Conservation (phyloP, 1,140 invertebrate genomes). For the Cephus cinctus region DNA sequence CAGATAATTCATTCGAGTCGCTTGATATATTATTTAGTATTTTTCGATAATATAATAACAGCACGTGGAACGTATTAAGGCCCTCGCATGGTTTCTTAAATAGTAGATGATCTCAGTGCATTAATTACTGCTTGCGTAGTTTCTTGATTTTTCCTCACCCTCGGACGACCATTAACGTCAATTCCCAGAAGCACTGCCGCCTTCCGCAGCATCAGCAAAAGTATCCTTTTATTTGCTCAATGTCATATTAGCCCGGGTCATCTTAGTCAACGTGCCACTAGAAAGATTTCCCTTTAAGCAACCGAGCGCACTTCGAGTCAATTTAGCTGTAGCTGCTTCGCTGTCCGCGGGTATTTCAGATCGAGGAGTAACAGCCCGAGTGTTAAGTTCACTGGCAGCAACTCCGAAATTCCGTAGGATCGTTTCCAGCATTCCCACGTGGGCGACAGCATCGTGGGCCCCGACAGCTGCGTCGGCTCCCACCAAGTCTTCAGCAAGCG, state of each 20-base stretch:
- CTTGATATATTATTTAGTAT: too few species aligned
- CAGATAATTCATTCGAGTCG: too few species aligned
- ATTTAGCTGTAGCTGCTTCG: background rate
- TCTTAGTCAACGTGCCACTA: background rate
- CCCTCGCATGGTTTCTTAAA: too few species aligned
- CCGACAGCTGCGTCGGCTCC: background rate
- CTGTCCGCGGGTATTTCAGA: background rate
- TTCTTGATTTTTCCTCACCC: slow-evolving; percentile 9
- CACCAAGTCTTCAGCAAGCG: slow-evolving; percentile 2
- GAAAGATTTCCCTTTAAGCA: background rate
- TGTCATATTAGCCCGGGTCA: slow-evolving; percentile 3
- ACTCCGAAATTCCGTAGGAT: background rate
- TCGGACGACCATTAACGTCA: slow-evolving; percentile 5
- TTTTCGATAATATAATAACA: too few species aligned
- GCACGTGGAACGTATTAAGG: too few species aligned
- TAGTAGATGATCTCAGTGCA: too few species aligned
- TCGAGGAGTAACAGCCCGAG: background rate
- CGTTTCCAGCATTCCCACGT: background rate
- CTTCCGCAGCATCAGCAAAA: background rate
- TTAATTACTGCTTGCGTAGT: too few species aligned
- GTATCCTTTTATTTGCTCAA: slow-evolving; percentile 4
- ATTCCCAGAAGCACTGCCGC: slow-evolving; percentile 5
- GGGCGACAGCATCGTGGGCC: slow-evolving; percentile 1
- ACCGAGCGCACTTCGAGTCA: background rate
- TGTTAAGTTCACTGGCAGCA: background rate